A percentile compares a stretch with the other conserved stretches of the same genome.
Conservation (phyloP, 2,113 vertebrate genomes). For the Cervus canadensis region DNA sequence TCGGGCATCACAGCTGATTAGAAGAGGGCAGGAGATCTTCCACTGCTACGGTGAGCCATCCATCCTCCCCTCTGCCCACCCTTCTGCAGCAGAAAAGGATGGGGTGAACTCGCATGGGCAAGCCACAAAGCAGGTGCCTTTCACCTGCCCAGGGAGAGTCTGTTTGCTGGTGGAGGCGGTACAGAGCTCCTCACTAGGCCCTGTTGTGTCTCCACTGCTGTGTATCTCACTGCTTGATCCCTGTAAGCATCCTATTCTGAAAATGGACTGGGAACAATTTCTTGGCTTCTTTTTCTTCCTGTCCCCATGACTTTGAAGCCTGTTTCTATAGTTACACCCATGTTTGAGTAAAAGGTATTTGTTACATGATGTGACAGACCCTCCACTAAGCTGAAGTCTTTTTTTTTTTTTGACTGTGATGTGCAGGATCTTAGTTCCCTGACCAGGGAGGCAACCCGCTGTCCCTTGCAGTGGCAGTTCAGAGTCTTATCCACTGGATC, state of each 20-base stretch:
- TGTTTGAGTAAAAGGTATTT: background rate
- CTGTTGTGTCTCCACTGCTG: background rate
- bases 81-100: background rate
- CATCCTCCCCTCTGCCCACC: background rate
- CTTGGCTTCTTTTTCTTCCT: background rate
- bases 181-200: background rate
- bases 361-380: background rate
- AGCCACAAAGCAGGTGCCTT: background rate
- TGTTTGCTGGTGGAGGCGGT: background rate
- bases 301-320: background rate
- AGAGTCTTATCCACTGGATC: background rate
- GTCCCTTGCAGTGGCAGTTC: background rate
- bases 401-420: background rate
- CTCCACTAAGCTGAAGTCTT: background rate
- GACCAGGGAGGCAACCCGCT: background rate
- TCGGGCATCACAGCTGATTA: constrained; percentile 83
- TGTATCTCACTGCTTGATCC: background rate
- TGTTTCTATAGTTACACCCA: background rate
- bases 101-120: background rate
- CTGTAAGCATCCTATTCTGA: background rate
- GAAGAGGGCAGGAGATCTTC: constrained; percentile 88
- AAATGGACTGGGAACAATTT: background rate
- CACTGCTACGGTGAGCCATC: constrained; percentile 93
- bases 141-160: background rate
- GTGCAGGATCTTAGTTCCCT: background rate